Evolutionary conservation across 2,113 vertebrate genomes (phyloP).

Genomic region (Pterocles burchelli): DNA sequence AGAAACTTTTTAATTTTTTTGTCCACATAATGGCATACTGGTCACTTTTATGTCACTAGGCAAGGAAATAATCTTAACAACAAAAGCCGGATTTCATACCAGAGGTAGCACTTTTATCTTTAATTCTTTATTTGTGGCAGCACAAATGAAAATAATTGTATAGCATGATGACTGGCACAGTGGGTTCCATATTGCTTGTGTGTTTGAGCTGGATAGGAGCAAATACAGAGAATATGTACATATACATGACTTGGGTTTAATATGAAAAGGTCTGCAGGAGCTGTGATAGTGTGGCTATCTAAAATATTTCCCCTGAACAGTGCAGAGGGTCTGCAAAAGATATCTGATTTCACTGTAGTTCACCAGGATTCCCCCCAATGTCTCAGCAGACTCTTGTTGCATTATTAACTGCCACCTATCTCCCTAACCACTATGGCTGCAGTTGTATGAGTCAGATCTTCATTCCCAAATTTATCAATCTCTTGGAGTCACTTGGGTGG

Average conservation of each 20-base stretch:
- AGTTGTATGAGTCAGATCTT: neutral
- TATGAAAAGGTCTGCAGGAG: neutral
- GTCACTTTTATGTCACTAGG: constrained; percentile 19
- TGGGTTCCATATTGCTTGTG: neutral
- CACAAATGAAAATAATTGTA: constrained; percentile 4
- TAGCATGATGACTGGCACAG: neutral
- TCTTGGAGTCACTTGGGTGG: neutral
- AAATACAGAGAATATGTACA: neutral
- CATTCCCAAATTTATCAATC: neutral
- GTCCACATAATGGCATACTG: constrained; percentile 23
- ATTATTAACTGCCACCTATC: neutral
- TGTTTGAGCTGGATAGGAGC: neutral
- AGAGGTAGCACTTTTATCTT: constrained; percentile 18
- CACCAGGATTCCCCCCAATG: neutral
- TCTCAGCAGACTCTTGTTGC: neutral
- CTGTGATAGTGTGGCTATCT: neutral
- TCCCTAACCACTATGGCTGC: neutral
- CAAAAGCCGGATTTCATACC: constrained; percentile 34
- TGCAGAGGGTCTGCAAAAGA: neutral
- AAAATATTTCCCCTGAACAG: neutral
- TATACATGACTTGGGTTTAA: neutral
- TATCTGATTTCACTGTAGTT: neutral
- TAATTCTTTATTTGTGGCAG: constrained; percentile 25
- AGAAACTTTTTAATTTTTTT: constrained; percentile 57
- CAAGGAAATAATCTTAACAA: constrained; percentile 42